Percentiles rank a stretch among this genome's conserved stretches.
Conservation (phyloP, 1,140 invertebrate genomes). For the Psilanteris sp. region DNA sequence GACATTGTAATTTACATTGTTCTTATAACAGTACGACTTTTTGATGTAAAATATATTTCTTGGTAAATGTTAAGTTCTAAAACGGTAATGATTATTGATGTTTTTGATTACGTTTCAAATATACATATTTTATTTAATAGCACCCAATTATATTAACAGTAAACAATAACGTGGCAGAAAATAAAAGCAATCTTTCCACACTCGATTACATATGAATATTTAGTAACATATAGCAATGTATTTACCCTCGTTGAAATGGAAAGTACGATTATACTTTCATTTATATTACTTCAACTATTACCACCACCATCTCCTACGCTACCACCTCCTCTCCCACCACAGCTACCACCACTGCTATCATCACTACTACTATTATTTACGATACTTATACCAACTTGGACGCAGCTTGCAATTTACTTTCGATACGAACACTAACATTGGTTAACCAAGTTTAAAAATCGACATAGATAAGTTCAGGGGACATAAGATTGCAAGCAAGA, state of each 20-base stretch:
- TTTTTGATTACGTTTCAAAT: too few relatives aligned
- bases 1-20: too few relatives aligned
- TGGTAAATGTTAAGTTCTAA: too few relatives aligned
- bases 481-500: slow-evolving; percentile 32
- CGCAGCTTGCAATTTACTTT: slow-evolving; percentile 29
- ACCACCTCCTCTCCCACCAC: too few relatives aligned
- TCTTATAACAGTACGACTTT: too few relatives aligned
- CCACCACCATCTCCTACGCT: too few relatives aligned
- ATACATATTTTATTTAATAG: too few relatives aligned
- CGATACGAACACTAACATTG: slow-evolving; percentile 24
- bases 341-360: background rate
- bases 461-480: slow-evolving; percentile 29
- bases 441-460: slow-evolving; percentile 32
- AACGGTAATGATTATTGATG: too few relatives aligned
- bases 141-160: too few relatives aligned
- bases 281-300: slow-evolving; percentile 43
- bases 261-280: slow-evolving; percentile 53
- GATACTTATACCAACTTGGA: too few relatives aligned
- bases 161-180: too few relatives aligned
- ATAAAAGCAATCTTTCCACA: slow-evolving; percentile 20
- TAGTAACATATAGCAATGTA: slow-evolving; percentile 26
- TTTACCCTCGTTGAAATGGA: slow-evolving; percentile 49
- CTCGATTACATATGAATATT: slow-evolving; percentile 10
- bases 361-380: slow-evolving; percentile 2
- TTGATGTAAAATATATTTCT: too few relatives aligned